These are phyloP conservation scores for Schlechtendalia chinensis DNA, from an alignment of 1,140 invertebrate genomes.

Conservation along the genomic window DNA sequence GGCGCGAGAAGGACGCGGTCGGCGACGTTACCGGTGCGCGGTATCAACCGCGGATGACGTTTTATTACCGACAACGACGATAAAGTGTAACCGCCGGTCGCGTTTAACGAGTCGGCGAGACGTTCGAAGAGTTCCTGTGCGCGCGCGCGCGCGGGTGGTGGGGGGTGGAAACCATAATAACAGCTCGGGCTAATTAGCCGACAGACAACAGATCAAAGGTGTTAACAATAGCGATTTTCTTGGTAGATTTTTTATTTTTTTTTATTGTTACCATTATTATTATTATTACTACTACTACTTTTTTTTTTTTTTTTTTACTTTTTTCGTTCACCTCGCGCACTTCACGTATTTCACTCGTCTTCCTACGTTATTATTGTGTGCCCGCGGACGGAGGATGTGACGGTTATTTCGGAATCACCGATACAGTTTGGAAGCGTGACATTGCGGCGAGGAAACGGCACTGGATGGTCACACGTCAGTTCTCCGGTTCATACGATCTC, in stretches of 20 bases:
- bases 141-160: constrained; percentile 14
- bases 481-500: constrained; percentile 46
- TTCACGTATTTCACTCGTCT: neutral
- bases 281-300: constrained; percentile 25
- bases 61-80: neutral
- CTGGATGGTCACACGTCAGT: constrained; percentile 49
- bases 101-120: neutral
- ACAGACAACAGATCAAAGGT: constrained; percentile 48
- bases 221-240: constrained; percentile 49
- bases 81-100: too few species aligned
- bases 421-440: constrained; percentile 50
- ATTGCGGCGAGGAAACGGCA: constrained; percentile 47
- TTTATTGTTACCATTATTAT: neutral
- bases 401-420: constrained; percentile 49
- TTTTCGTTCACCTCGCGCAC: constrained; percentile 25
- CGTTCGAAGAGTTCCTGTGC: constrained; percentile 41
- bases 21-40: too few species aligned
- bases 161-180: constrained; percentile 46
- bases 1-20: too few species aligned
- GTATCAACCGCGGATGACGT: too few species aligned
- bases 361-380: constrained; percentile 27
- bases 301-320: constrained; percentile 41
- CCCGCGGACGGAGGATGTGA: constrained; percentile 40
- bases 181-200: constrained; percentile 26
- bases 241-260: constrained; percentile 34